These are phyloP conservation scores for Rhinoptilus africanus DNA, from an alignment of 2,113 vertebrate genomes.

Conservation along the genomic window DNA sequence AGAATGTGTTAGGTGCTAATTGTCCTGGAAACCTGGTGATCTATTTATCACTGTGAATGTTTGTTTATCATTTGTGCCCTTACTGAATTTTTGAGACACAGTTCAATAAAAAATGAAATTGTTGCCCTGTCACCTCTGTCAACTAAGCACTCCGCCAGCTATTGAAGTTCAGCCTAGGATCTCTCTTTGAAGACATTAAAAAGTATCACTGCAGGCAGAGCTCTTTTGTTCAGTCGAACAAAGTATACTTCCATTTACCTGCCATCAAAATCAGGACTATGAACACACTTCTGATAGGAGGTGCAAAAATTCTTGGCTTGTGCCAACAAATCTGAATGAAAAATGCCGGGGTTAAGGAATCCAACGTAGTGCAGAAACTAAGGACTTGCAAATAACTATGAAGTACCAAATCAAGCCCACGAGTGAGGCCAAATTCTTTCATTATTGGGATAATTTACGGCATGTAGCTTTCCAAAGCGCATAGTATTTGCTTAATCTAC, in stretches of 20 bases:
- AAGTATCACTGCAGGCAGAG: background rate
- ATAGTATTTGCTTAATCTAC: background rate
- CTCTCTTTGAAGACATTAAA: background rate
- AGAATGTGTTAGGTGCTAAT: background rate
- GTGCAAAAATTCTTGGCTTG: background rate
- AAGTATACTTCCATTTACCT: background rate
- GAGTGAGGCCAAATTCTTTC: background rate
- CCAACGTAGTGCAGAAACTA: background rate
- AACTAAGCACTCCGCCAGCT: background rate
- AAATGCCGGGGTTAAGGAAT: background rate
- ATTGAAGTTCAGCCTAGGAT: background rate
- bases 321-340: background rate
- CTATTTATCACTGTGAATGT: background rate
- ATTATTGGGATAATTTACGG: background rate
- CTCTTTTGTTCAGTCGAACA: background rate
- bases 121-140: background rate
- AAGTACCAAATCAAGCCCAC: background rate
- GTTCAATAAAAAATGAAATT: constrained; percentile 11
- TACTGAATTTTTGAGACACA: constrained; percentile 9
- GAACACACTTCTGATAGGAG: background rate
- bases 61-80: background rate
- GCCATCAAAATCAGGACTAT: background rate
- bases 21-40: background rate
- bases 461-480: background rate
- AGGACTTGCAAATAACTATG: background rate